Evolutionary conservation across 2,797 vertebrate genomes (phyloP).

Genomic region (Synaphobranchus kaupii): DNA sequence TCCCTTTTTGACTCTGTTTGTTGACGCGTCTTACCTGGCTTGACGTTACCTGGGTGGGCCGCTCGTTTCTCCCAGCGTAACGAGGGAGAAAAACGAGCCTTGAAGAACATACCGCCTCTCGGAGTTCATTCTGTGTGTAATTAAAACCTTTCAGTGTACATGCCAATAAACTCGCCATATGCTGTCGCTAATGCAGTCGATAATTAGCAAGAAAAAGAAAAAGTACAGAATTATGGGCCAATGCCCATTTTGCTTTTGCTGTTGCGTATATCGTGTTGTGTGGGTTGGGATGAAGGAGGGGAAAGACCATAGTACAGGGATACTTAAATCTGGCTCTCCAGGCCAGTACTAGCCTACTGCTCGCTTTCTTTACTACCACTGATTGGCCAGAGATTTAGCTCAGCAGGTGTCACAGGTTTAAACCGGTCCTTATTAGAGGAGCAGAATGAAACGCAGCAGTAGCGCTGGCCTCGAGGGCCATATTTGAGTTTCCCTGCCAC

Average conservation of each 20-base stretch:
- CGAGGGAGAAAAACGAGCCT: neutral
- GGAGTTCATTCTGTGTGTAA: constrained; percentile 7
- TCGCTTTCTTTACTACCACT: no score
- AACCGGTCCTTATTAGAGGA: no score
- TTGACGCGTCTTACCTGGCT: neutral
- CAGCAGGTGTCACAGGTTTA: no score
- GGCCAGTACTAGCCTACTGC: no score
- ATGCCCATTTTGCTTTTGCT: neutral
- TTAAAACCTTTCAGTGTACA: neutral
- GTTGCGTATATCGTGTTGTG: neutral
- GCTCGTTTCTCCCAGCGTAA: neutral
- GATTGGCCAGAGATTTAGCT: no score
- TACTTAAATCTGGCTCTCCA: no score
- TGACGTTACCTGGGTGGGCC: neutral
- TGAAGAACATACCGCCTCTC: neutral
- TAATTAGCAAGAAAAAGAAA: neutral
- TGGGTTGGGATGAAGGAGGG: neutral
- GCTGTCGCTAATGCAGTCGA: neutral
- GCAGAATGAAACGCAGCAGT: no score
- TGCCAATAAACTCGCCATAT: neutral
- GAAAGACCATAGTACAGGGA: neutral
- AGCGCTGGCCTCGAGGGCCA: no score
- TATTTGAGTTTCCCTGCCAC: no score
- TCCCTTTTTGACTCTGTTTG: neutral
- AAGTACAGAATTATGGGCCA: neutral